Conservation (phyloP, 2,113 vertebrate genomes). For the Thamnophis sirtalis region DNA sequence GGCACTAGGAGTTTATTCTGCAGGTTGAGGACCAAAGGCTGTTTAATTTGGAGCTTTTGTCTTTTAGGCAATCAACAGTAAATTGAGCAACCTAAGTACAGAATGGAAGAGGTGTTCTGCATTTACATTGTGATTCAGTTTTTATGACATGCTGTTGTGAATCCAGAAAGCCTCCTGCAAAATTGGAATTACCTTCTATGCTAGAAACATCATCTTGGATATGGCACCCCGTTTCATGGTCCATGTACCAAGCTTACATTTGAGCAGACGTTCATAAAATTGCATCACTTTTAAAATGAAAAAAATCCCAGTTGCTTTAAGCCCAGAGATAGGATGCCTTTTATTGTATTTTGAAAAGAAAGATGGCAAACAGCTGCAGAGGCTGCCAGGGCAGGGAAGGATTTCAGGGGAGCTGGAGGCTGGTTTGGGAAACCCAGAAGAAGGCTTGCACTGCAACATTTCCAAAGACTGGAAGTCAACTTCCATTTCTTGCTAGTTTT, state of each 20-base stretch:
- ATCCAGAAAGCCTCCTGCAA: neutral
- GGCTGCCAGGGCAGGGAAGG: neutral
- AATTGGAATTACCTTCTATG: neutral
- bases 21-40: neutral
- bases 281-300: neutral
- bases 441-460: neutral
- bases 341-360: neutral
- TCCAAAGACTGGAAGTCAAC: neutral
- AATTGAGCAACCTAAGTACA: neutral
- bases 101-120: neutral
- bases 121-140: neutral
- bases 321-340: neutral
- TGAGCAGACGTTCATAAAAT: neutral
- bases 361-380: neutral
- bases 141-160: neutral
- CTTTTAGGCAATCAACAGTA: neutral
- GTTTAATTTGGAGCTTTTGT: neutral
- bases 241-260: neutral
- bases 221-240: neutral
- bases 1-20: neutral
- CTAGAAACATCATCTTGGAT: neutral
- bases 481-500: neutral
- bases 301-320: neutral
- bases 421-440: neutral
- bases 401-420: neutral